Percentiles rank a stretch among this genome's conserved stretches.
Evolutionary conservation across 2,113 vertebrate species (phyloP).

Genomic region (Lichenostomus cassidix): DNA sequence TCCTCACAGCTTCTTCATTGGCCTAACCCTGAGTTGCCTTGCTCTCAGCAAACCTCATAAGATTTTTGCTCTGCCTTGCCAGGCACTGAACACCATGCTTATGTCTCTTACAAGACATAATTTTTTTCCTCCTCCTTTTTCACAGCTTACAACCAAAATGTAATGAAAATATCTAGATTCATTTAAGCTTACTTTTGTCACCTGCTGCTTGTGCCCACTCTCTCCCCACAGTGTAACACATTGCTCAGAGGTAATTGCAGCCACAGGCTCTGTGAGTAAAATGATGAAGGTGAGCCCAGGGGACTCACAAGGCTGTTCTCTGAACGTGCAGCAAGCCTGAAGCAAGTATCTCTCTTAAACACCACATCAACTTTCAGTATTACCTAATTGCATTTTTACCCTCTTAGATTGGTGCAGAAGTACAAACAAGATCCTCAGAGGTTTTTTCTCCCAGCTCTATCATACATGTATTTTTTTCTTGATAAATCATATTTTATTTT

Average conservation of each 20-base stretch:
- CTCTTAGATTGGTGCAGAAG: not conserved
- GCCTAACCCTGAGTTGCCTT: not conserved
- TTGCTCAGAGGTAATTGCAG: not conserved
- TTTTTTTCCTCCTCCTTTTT: not conserved
- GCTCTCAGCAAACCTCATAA: not conserved
- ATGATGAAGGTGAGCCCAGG: not conserved
- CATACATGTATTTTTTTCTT: not conserved
- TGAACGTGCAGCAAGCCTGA: not conserved
- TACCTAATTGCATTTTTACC: not conserved
- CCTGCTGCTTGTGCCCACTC: not conserved
- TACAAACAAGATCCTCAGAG: not conserved
- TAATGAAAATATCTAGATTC: slow-evolving; percentile 18
- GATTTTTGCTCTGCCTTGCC: not conserved
- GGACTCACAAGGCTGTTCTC: not conserved
- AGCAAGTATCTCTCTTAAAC: not conserved
- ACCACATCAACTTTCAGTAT: not conserved
- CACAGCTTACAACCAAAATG: not conserved
- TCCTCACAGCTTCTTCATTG: not conserved
- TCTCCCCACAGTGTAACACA: not conserved
- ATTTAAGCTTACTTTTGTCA: not conserved
- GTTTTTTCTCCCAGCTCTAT: not conserved
- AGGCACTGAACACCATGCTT: not conserved
- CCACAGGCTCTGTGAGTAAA: not conserved
- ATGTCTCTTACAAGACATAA: not conserved
- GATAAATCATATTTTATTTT: not conserved